phyloP scores from a whole-genome alignment of 2,797 vertebrate species.

The Gadopsis bispinosus region DNA sequence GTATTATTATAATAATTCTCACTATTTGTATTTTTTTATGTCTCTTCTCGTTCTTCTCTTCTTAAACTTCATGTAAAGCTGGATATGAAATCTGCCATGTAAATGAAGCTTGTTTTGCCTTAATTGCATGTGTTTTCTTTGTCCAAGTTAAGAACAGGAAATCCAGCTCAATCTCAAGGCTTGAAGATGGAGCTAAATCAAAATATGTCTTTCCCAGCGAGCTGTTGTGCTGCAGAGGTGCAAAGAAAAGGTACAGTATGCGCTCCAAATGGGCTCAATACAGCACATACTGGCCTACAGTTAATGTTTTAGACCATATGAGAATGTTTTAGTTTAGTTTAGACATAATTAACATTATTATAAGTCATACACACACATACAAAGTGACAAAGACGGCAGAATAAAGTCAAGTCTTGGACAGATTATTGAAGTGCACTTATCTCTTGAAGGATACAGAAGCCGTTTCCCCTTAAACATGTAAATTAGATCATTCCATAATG shows the following conservation, averaged over 20 bases:
- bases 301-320: background rate
- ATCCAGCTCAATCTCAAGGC: background rate
- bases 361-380: background rate
- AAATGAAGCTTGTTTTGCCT: background rate
- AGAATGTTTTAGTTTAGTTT: background rate
- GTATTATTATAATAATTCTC: background rate
- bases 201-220: background rate
- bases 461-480: background rate
- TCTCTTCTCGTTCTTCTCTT: background rate
- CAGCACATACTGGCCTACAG: background rate
- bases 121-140: background rate
- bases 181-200: background rate
- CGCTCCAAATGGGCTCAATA: conserved; percentile 1
- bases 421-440: background rate
- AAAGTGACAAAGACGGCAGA: background rate
- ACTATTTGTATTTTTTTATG: no score
- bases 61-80: background rate
- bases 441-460: background rate
- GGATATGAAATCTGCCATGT: background rate
- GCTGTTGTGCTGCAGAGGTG: background rate
- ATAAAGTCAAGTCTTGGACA: background rate
- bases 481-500: background rate
- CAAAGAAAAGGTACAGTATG: background rate
- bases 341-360: background rate
- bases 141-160: background rate